These are phyloP conservation scores for Andrena bucephala DNA, from an alignment of 2,888 invertebrate species.

Conservation along the genomic window DNA sequence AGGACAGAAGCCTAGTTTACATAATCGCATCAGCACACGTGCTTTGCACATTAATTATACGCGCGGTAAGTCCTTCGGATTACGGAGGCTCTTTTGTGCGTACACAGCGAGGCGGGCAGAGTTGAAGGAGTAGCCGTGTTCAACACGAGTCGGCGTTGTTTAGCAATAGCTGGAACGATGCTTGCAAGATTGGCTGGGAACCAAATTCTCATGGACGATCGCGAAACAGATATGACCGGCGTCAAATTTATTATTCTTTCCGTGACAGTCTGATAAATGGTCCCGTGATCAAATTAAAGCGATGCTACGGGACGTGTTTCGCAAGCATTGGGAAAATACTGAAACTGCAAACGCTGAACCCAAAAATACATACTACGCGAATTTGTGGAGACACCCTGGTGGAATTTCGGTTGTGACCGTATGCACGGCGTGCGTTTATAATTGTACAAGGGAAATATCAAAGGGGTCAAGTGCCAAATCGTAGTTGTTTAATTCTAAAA, in stretches of 20 bases:
- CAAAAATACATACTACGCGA: background rate
- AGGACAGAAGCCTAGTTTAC: constrained; percentile 25
- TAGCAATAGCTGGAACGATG: constrained; percentile 33
- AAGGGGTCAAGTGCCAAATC: too few relatives aligned
- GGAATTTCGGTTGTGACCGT: background rate
- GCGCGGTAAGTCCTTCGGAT: constrained; percentile 21
- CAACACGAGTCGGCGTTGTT: constrained; percentile 15
- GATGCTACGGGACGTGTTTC: constrained; percentile 15
- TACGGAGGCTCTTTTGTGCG: constrained; percentile 4
- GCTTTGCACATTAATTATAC: constrained; percentile 22
- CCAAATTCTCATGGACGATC: constrained; percentile 58
- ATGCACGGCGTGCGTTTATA: background rate
- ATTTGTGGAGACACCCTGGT: background rate
- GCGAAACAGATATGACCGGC: constrained; percentile 38
- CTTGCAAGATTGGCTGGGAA: constrained; percentile 44
- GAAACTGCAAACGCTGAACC: background rate
- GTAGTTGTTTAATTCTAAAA: too few relatives aligned
- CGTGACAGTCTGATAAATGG: constrained; percentile 43
- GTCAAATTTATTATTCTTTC: constrained; percentile 57
- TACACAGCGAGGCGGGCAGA: background rate
- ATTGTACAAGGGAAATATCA: background rate
- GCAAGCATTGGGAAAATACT: constrained; percentile 20
- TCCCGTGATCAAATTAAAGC: constrained; percentile 47
- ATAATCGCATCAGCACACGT: constrained; percentile 25
- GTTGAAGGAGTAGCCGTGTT: background rate